Percentiles rank a stretch among this genome's conserved stretches.
Evolutionary conservation across 2,113 vertebrate genomes (phyloP).

Genomic region (Xyrauchen texanus): DNA sequence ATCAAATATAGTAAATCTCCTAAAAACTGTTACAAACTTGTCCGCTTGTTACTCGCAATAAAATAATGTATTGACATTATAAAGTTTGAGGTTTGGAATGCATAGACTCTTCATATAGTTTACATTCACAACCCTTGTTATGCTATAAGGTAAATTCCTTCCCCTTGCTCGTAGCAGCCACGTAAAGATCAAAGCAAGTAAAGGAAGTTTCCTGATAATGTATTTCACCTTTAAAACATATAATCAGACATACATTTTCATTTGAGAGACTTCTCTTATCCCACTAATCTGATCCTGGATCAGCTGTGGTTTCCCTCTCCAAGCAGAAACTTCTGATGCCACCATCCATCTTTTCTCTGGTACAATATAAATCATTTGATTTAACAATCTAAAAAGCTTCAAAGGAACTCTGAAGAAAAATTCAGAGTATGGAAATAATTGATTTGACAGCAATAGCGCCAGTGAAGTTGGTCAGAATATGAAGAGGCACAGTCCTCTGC

Average conservation of each 20-base stretch:
- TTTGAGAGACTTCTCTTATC: neutral
- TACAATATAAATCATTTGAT: constrained; percentile 13
- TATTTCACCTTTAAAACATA: constrained; percentile 10
- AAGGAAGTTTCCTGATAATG: neutral
- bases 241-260: constrained; percentile 2
- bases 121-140: no score
- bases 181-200: neutral
- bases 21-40: no score
- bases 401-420: neutral
- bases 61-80: no score
- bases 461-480: neutral
- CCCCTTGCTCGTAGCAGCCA: neutral
- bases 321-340: constrained; percentile 9
- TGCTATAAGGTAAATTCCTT: neutral
- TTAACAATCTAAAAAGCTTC: neutral
- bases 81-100: no score
- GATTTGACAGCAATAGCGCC: constrained; percentile 3
- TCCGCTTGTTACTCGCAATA: no score
- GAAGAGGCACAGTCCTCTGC: neutral
- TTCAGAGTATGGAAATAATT: constrained; percentile 7
- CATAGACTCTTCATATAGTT: no score
- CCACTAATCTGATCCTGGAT: constrained; percentile 13
- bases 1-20: no score
- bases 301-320: neutral
- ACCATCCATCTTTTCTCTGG: constrained; percentile 13